Evolutionary conservation across 1,140 invertebrate species (phyloP), one percentile per base, ranked within the genome.

Genomic region (Delia radicum): DNA sequence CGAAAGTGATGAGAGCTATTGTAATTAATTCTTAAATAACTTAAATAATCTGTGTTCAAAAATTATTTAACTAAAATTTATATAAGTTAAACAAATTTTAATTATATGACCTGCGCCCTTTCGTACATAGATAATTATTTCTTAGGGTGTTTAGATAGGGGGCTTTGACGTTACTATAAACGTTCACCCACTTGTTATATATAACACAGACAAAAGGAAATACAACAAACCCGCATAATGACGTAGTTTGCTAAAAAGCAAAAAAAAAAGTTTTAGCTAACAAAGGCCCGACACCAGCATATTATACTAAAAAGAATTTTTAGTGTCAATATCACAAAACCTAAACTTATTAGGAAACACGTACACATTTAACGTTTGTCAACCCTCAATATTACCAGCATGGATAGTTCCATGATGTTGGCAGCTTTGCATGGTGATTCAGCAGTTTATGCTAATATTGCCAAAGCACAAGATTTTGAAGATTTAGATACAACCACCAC

Each of bases 361-460:
- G 10, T 15, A 13, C 37, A 42, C 37, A 15, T 42, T 42, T 42
- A 42, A 42, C 37, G 37, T 42, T 10, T 3, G 26, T 65, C 21
- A 1, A 13, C 4, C 12, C 26, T 24, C 21, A 12, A 12, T 15
- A 12, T 42, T 10, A 42, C 18, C 48, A 63, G 15, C n/a, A 84
- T 85, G 83, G 83, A 85, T 73, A 84, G 83, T 27, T 79, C 79
- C 31, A 85, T 84, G 83, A 81, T 79, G 42, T 83, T 82, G 29
- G 78, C 76, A 74, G 77, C 77, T 75, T 42, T 80, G 15, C 65
- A 69, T 37, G 65, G 65, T 2, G 65, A 69, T 37, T 31, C 29
- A 33, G 31, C 65, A 3, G 31, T 69, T 18, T 69, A 69, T 69
- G 65, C 65, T 21, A n/a, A 69, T 12, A 24, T 69, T 33, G 65